Base-by-base conservation (phyloP, 1,140 invertebrate species). In the Dolichoris vasculosae region DNA sequence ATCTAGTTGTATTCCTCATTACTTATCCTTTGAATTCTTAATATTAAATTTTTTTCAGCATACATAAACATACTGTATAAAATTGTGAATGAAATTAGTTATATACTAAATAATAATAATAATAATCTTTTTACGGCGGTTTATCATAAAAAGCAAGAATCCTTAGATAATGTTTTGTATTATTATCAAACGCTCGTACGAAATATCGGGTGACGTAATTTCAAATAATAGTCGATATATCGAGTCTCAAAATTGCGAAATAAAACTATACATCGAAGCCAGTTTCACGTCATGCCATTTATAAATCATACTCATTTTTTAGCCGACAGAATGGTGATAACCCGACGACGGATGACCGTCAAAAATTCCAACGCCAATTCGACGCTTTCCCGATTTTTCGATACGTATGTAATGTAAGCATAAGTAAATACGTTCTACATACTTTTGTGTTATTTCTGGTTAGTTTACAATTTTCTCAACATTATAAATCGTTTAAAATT, bases 321-420 rank as follows among this genome's bases (percentile, higher is more conserved):
- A 7, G 69, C 0, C 17, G 38, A 2, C 1, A 23, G 38, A 40
- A 32, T 15, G 17, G n/a, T 26, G 73, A 76, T 76, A 48, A 76
- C 73, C 73, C 46, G 46, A 76, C 43, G 46, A 76, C 43, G 73
- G 11, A 76, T 76, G 46, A 48, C 46, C 46, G 46, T 40, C 46
- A 26, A 51, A 40, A 51, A 51, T 76, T 40, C 46, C 73, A 17
- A 20, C 26, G 73, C 46, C 73, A 32, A 40, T n/a, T 51, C 46
- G 73, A 48, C 38, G 69, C 30, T 76, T 76, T 76, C 15, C 46
- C n/a, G 23, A 26, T 59, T 26, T 59, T 59, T 59, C 13, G 23
- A 59, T 59, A 59, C 3, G 55, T 9, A 59, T 59, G 23, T 26
- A 59, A 59, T 59, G 23, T 26, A 59, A 4, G 13, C 23, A 26